Evolutionary conservation across 2,888 invertebrate species (phyloP).

Genomic region (Acanthopleura granulata): DNA sequence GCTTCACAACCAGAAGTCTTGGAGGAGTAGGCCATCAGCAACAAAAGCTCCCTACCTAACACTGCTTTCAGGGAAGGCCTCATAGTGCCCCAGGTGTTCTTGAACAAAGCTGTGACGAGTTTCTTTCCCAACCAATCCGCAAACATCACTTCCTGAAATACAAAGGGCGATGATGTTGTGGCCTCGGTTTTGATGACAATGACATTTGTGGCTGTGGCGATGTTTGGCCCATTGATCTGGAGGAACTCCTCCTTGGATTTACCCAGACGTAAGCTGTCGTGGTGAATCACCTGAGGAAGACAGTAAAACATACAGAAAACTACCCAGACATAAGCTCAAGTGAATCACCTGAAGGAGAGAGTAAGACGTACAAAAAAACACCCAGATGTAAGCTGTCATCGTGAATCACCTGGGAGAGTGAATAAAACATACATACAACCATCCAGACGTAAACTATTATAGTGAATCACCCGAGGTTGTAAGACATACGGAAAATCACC

Average conservation of each 20-base stretch:
- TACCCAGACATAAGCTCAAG: too few relatives aligned
- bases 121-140: conserved; percentile 68
- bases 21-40: too few relatives aligned
- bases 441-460: too few relatives aligned
- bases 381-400: too few relatives aligned
- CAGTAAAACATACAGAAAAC: neutral
- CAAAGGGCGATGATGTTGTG: conserved; percentile 59
- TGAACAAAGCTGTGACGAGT: conserved; percentile 63
- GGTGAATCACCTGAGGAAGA: conserved; percentile 58
- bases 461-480: too few relatives aligned
- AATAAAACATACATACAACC: too few relatives aligned
- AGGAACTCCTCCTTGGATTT: conserved; percentile 67
- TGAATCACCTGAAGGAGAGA: too few relatives aligned
- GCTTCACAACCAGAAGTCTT: too few relatives aligned
- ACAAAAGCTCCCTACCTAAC: conserved; percentile 49
- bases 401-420: too few relatives aligned
- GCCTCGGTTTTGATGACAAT: conserved; percentile 64
- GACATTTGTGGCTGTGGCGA: conserved; percentile 60
- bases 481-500: too few relatives aligned
- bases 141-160: conserved; percentile 66
- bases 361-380: too few relatives aligned
- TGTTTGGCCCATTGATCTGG: conserved; percentile 60
- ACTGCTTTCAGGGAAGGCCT: conserved; percentile 63
- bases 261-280: conserved; percentile 60
- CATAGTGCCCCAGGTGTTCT: conserved; percentile 59